Evolutionary conservation across 2,797 vertebrate species (phyloP), one percentile per base, ranked within the genome.

Genomic region (Arctocebus calabarensis): DNA sequence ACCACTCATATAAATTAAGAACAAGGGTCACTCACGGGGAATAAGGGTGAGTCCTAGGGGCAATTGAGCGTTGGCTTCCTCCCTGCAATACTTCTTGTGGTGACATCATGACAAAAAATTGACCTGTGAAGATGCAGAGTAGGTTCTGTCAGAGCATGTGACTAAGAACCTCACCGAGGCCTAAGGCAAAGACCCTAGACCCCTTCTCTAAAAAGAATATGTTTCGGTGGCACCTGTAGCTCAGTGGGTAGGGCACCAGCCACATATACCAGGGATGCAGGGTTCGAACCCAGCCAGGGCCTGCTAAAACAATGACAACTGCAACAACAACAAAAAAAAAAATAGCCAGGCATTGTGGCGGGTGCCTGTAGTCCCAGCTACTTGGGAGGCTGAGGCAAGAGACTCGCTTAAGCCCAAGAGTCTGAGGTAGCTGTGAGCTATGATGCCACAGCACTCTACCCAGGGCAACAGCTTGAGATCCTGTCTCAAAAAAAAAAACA

Each of bases 51-150:
- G 99, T 99, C 43, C 99, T 98, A 84, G 99, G 99, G 3, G 99
- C 99, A 37, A 99, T 99, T 29, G 99, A 99, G 96, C 99, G 98
- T 98, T 99, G 99, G 83, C 98, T 98, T 22, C 99, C 98, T 16
- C 99, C 99, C 2, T 99, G 99, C 88, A 99, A 98, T 85, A 99
- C 99, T 70, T 99, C 99, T 97, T 99, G 99, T 0, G 99, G 99
- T 4, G 99, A 99, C 99, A 99, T 99, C 99, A 99, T 99, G 96
- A 99, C 99, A 89, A 99, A 99, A 87, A 99, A 99, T 90, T 99
- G 99, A 88, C 99, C 99, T 99, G 97, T 5, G 66, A 91, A 75
- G 48, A 78, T 14, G 16, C 12, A 43, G 57, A 29, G 29, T 3
- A 37, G 57, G 14, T 20, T 81, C 37, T 9, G 3, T 93, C 25